Evolutionary conservation across 2,888 invertebrate genomes (phyloP).

Genomic region (Hypsopygia costalis): DNA sequence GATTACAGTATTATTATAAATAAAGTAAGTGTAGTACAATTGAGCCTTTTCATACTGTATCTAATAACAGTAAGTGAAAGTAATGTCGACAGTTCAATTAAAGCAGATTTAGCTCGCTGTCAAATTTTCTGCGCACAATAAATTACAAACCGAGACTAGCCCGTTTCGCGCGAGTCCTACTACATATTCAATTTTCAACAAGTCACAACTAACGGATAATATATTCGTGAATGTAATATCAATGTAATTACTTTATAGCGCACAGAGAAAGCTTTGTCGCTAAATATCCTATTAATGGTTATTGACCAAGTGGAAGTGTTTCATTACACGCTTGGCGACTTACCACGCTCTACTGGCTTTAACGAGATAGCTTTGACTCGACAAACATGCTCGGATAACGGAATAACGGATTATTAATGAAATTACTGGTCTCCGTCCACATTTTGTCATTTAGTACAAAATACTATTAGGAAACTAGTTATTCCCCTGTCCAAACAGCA

Average conservation of each 20-base stretch:
- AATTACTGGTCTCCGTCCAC: constrained; percentile 29
- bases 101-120: constrained; percentile 26
- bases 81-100: constrained; percentile 13
- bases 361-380: constrained; percentile 59
- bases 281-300: constrained; percentile 68
- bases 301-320: constrained; percentile 72
- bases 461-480: too few relatives aligned
- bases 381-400: constrained; percentile 42
- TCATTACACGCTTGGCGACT: constrained; percentile 68
- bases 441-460: constrained; percentile 5
- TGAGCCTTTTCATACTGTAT: too few relatives aligned
- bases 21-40: too few relatives aligned
- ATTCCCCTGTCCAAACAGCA: constrained; percentile 6
- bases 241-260: constrained; percentile 4
- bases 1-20: too few relatives aligned
- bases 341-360: constrained; percentile 60
- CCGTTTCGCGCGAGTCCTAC: constrained; percentile 32
- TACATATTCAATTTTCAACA: constrained; percentile 9
- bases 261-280: constrained; percentile 57
- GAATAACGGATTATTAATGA: constrained; percentile 35
- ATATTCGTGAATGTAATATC: constrained; percentile 19
- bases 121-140: constrained; percentile 31
- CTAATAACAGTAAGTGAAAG: background rate
- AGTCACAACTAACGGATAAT: constrained; percentile 20
- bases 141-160: constrained; percentile 39